Percentiles rank a stretch among this genome's conserved stretches.
Evolutionary conservation across 2,888 invertebrate genomes (phyloP).

Genomic region (Gibbula magus): DNA sequence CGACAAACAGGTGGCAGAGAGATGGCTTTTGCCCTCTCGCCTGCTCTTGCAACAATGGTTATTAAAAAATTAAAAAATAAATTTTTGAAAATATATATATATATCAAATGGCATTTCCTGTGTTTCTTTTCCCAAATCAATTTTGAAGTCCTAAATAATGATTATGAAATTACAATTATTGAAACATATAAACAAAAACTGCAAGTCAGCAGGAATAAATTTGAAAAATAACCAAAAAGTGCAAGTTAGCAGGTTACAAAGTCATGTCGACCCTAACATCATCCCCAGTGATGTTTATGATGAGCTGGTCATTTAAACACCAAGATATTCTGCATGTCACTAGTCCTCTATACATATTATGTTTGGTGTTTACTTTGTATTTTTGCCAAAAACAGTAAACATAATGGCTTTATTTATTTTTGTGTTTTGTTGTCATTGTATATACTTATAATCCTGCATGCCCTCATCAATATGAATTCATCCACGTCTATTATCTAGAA

Average conservation of each 20-base stretch:
- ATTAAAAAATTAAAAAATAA: neutral
- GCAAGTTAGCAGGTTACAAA: neutral
- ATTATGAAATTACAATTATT: no score
- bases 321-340: neutral
- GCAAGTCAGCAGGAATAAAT: no score
- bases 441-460: neutral
- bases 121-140: no score
- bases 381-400: slow-evolving; percentile 1
- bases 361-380: slow-evolving; percentile 10
- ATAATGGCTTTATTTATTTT: neutral
- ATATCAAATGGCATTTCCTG: no score
- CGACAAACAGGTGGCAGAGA: slow-evolving; percentile 3
- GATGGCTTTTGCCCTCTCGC: neutral
- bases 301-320: neutral
- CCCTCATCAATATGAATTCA: neutral
- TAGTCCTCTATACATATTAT: neutral
- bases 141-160: no score
- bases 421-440: neutral
- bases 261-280: neutral
- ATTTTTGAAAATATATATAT: no score
- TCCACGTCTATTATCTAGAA: neutral
- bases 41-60: neutral
- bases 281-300: slow-evolving; percentile 10
- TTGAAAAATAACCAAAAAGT: no score
- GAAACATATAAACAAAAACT: no score